phyloP scores from a whole-genome alignment of 2,888 invertebrate genomes.

The Conchocele bisecta region DNA sequence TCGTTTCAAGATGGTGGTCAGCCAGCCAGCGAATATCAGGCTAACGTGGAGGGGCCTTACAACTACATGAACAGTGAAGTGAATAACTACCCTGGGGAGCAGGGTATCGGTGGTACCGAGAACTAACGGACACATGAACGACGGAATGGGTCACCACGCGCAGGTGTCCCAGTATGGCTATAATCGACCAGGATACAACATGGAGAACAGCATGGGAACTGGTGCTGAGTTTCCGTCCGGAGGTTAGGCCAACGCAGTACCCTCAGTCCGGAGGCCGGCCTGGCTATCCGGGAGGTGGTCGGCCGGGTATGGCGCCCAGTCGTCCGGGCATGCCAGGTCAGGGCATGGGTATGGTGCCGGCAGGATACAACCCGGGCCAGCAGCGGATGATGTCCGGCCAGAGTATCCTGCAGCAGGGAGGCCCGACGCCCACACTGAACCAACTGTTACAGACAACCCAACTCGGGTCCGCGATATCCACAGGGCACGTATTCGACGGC shows the following conservation, averaged over 20 bases:
- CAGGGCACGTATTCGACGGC: constrained; percentile 73
- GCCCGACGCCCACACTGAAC: constrained; percentile 96
- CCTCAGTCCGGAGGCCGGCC: constrained; percentile 70
- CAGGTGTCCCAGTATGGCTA: constrained; percentile 74
- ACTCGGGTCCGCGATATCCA: too few relatives aligned
- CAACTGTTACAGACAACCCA: constrained; percentile 89
- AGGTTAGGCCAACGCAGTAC: constrained; percentile 70
- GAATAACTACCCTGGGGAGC: constrained; percentile 75
- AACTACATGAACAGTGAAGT: constrained; percentile 77
- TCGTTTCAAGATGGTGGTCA: constrained; percentile 82
- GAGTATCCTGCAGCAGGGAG: constrained; percentile 83
- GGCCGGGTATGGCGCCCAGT: constrained; percentile 68
- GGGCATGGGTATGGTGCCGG: constrained; percentile 73
- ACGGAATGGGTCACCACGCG: constrained; percentile 71
- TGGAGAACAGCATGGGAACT: constrained; percentile 61
- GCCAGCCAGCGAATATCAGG: constrained; percentile 72
- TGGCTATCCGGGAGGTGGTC: constrained; percentile 70
- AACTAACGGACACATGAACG: constrained; percentile 75
- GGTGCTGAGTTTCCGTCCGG: constrained; percentile 70
- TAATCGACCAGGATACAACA: constrained; percentile 73
- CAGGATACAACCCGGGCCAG: constrained; percentile 62
- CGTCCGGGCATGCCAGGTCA: too few relatives aligned
- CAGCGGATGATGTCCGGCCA: constrained; percentile 78
- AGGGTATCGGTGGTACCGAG: constrained; percentile 69
- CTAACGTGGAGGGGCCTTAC: constrained; percentile 74